A percentile compares a stretch with the other conserved stretches of the same genome.
Evolutionary conservation across 64 coral and sea anemone species (phyloP).

Genomic region (Montipora sp.): DNA sequence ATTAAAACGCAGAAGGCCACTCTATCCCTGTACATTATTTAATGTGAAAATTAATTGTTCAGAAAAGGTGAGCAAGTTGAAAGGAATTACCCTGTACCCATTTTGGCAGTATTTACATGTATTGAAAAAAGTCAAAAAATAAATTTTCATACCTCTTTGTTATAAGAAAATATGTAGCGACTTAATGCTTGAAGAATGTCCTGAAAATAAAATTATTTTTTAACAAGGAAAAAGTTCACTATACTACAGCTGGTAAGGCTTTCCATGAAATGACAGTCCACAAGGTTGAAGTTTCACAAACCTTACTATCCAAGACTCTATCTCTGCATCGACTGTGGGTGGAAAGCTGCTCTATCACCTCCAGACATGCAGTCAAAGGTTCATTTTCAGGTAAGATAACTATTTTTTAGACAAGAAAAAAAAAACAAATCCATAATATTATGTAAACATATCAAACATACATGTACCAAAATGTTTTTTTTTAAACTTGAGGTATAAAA

Average conservation of each 20-base stretch:
- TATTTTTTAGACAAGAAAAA: neutral
- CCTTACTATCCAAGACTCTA: conserved; percentile 67
- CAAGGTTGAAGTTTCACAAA: neutral
- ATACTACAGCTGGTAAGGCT: neutral
- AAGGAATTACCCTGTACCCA: neutral
- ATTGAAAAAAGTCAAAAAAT: neutral
- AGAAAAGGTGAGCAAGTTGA: neutral
- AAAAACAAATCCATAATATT: neutral
- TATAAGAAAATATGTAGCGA: conserved; percentile 64
- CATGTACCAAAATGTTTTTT: too few species aligned
- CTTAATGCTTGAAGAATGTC: conserved; percentile 64
- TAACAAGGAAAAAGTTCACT: too few species aligned
- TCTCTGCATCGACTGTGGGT: conserved; percentile 52
- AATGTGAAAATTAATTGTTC: too few species aligned
- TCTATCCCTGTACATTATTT: too few species aligned
- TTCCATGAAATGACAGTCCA: neutral
- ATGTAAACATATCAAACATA: too few species aligned
- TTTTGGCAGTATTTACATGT: too few species aligned
- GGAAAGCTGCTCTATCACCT: conserved; percentile 58
- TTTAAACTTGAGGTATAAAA: too few species aligned
- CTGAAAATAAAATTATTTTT: conserved; percentile 29
- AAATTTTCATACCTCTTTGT: conserved; percentile 67
- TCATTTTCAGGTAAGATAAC: conserved; percentile 52
- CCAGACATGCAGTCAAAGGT: conserved; percentile 42
- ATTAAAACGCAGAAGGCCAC: too few species aligned